A percentile compares a stretch with the other conserved stretches of the same genome.
These are phyloP conservation scores for Branchellion lobata DNA, from an alignment of 2,888 invertebrate species.

Conservation along the genomic window DNA sequence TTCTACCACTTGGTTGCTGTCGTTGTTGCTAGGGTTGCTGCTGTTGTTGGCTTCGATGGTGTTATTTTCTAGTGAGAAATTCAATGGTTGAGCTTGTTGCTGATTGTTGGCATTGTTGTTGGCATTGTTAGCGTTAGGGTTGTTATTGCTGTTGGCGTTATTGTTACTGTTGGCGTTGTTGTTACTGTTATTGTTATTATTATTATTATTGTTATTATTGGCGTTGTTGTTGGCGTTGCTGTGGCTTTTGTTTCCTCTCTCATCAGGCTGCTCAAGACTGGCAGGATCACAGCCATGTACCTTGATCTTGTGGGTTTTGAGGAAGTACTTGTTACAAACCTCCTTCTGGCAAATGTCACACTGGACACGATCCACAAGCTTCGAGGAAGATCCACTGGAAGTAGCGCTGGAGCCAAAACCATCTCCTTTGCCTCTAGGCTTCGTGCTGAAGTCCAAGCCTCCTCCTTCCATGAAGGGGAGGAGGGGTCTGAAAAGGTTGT, in stretches of 20 bases:
- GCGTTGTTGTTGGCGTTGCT: neutral
- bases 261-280: conserved; percentile 51
- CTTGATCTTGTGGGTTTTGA: conserved; percentile 98
- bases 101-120: neutral
- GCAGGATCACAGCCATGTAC: conserved; percentile 70
- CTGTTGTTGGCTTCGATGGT: neutral
- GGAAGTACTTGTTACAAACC: conserved; percentile 98
- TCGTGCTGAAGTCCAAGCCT: conserved; percentile 18
- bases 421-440: neutral
- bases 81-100: conserved; percentile 1
- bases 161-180: neutral
- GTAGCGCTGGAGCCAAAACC: conserved; percentile 10
- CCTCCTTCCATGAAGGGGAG: conserved; percentile 1
- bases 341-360: conserved; percentile 98
- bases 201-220: neutral
- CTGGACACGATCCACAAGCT: conserved; percentile 61
- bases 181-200: neutral
- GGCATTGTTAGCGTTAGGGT: neutral
- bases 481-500: conserved; percentile 53
- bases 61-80: conserved; percentile 13
- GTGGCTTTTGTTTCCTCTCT: conserved; percentile 48
- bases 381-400: conserved; percentile 54
- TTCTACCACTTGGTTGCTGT: conserved; percentile 34
- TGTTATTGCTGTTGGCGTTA: neutral
- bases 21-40: conserved; percentile 13